These are phyloP conservation scores for Oligia fasciuncula DNA, from an alignment of 2,888 invertebrate species.

Conservation along the genomic window DNA sequence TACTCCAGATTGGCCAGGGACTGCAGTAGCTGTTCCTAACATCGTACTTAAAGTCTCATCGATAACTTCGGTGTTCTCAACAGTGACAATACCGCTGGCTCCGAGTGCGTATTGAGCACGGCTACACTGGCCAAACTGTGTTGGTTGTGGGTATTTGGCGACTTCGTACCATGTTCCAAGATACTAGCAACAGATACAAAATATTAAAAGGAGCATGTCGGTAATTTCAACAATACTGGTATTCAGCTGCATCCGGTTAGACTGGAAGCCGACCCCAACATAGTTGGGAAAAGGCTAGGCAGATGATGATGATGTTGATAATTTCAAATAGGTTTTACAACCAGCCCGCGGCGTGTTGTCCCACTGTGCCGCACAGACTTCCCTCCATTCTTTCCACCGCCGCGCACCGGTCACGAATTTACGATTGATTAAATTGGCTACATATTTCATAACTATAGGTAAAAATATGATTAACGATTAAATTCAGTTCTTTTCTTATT, in stretches of 20 bases:
- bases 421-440: neutral
- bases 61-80: constrained; percentile 76
- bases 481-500: neutral
- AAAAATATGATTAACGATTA: neutral
- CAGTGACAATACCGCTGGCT: constrained; percentile 62
- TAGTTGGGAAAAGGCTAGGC: too few species aligned
- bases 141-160: constrained; percentile 90
- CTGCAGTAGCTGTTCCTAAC: constrained; percentile 85
- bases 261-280: too few species aligned
- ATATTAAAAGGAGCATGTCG: neutral
- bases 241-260: too few species aligned
- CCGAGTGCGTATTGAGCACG: constrained; percentile 87
- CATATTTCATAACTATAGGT: neutral
- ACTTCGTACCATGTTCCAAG: constrained; percentile 91
- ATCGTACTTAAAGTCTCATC: constrained; percentile 86
- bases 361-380: neutral
- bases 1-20: constrained; percentile 85
- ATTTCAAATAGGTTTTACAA: neutral
- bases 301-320: too few species aligned
- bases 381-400: neutral
- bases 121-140: constrained; percentile 91
- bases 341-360: neutral
- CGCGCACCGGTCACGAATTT: neutral
- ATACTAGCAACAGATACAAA: constrained; percentile 69
- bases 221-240: too few species aligned